Conservation (phyloP, 2,113 vertebrate genomes). For the Gopherus evgoodei region DNA sequence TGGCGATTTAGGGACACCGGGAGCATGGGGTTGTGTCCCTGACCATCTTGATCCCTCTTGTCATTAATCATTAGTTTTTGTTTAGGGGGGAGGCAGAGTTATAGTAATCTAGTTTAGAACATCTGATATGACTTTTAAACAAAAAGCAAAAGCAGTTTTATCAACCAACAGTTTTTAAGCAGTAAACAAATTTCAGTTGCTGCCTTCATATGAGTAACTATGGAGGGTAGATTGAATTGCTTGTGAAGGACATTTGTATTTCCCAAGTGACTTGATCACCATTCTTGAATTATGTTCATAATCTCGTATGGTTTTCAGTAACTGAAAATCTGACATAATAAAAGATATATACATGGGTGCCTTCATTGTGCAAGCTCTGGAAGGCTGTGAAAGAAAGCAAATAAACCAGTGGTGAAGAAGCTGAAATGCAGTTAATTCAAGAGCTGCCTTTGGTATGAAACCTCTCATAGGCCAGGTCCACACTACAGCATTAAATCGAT, state of each 20-base stretch:
- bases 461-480: background rate
- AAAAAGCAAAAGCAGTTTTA: background rate
- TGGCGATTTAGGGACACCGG: background rate
- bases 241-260: background rate
- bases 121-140: background rate
- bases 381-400: background rate
- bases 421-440: background rate
- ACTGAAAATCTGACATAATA: background rate
- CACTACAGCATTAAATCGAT: too few species aligned
- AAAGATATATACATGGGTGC: fast-evolving
- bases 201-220: background rate
- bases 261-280: background rate
- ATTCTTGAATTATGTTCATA: background rate
- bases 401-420: background rate
- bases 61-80: background rate
- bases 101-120: background rate
- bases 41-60: background rate
- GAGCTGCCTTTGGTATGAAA: background rate
- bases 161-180: background rate
- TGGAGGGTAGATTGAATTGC: background rate
- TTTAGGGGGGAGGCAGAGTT: background rate
- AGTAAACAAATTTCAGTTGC: background rate
- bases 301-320: background rate
- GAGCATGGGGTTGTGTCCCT: background rate
- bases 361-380: background rate